A percentile compares a stretch with the other conserved stretches of the same genome.
phyloP scores from a whole-genome alignment of 2,888 invertebrate genomes.

The Graphium colonna region DNA sequence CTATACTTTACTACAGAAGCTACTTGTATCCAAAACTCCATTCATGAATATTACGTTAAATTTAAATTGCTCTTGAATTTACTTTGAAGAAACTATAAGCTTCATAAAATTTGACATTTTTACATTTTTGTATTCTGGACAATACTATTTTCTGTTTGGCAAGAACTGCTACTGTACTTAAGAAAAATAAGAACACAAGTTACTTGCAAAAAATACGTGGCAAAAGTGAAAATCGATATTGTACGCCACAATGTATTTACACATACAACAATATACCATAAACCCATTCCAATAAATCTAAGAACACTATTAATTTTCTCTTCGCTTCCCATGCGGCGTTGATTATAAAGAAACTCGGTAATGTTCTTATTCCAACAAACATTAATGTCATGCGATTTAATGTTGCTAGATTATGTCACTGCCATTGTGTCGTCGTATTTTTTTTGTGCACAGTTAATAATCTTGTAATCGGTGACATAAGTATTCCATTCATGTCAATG shows the following conservation, averaged over 20 bases:
- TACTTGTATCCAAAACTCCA: no score
- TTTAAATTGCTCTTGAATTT: no score
- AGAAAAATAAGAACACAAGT: no score
- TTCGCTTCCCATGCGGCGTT: neutral
- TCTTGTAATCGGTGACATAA: constrained; percentile 42
- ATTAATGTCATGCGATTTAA: constrained; percentile 19
- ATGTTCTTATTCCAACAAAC: constrained; percentile 4
- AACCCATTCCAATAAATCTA: neutral
- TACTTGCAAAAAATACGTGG: neutral
- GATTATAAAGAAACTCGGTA: constrained; percentile 9
- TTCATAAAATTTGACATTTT: no score
- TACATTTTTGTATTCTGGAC: no score
- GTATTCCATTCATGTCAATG: constrained; percentile 45
- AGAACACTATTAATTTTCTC: neutral
- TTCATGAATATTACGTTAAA: no score
- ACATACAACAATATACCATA: neutral
- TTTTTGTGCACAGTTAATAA: constrained; percentile 25
- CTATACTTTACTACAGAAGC: no score
- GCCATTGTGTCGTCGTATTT: constrained; percentile 32
- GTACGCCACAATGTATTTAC: neutral
- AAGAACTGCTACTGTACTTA: no score
- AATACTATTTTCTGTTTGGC: no score
- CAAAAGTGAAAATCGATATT: neutral
- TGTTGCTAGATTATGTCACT: constrained; percentile 34
- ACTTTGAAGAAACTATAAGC: no score